Evolutionary conservation across 2,888 invertebrate species (phyloP).

Genomic region (Dascillus cervinus): DNA sequence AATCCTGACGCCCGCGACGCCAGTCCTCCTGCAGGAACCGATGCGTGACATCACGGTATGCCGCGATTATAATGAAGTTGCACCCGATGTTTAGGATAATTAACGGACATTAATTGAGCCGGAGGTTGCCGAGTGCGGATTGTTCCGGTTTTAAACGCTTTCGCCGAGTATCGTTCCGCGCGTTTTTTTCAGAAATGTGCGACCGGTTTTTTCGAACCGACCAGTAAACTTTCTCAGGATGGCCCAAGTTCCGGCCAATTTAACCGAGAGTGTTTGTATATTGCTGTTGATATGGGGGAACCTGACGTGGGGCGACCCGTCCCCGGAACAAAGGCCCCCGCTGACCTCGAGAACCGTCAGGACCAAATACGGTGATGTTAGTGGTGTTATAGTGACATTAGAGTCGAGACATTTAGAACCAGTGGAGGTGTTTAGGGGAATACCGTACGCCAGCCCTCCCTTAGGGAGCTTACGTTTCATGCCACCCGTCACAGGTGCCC

Average conservation of each 20-base stretch:
- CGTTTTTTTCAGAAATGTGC: no score
- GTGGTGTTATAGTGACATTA: slow-evolving; percentile 76
- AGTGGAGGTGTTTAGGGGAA: slow-evolving; percentile 87
- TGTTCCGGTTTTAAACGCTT: no score
- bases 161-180: no score
- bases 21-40: slow-evolving; percentile 37
- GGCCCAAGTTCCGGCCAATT: no score
- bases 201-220: no score
- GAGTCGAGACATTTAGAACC: slow-evolving; percentile 76
- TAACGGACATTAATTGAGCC: no score
- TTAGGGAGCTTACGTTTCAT: slow-evolving; percentile 85
- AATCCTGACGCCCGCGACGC: slow-evolving; percentile 38
- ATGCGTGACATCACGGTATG: slow-evolving; percentile 21
- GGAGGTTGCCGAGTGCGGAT: no score
- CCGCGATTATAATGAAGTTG: slow-evolving; percentile 15
- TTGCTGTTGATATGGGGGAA: slow-evolving; percentile 12
- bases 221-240: no score
- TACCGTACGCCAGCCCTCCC: slow-evolving; percentile 92
- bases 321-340: slow-evolving; percentile 36
- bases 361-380: slow-evolving; percentile 81
- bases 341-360: slow-evolving; percentile 77
- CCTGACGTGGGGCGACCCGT: slow-evolving; percentile 13
- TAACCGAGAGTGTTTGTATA: slow-evolving; percentile 9
- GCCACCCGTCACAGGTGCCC: slow-evolving; percentile 90
- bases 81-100: slow-evolving; percentile 14